Conservation (phyloP, 2,113 vertebrate species). For the Bos indicus region DNA sequence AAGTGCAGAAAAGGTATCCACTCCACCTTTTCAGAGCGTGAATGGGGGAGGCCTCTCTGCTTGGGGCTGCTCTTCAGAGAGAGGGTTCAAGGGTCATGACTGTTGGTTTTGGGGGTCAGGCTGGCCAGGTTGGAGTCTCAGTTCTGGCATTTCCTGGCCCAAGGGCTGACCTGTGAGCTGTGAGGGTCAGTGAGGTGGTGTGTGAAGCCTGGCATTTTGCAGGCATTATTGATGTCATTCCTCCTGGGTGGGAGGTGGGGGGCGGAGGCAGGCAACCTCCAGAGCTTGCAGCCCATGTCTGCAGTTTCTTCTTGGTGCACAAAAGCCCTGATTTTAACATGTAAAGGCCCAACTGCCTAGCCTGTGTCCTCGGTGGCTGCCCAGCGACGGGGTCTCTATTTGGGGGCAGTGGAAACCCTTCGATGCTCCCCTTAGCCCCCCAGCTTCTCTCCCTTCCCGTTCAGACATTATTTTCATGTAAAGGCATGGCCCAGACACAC, state of each 20-base stretch:
- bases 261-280: neutral
- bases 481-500: neutral
- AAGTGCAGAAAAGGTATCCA: neutral
- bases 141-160: neutral
- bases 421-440: neutral
- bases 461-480: slow-evolving; percentile 3
- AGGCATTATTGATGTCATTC: neutral
- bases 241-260: rapidly evolving
- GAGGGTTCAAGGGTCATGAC: neutral
- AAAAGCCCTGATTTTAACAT: neutral
- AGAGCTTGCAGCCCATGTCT: neutral
- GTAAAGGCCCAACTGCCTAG: neutral
- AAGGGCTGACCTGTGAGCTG: neutral
- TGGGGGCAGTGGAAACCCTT: neutral
- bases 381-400: neutral
- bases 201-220: neutral
- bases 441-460: neutral
- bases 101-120: neutral
- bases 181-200: neutral
- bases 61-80: neutral
- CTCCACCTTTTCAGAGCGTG: neutral
- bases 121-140: neutral
- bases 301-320: neutral
- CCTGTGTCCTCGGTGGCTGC: neutral
- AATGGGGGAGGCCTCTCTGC: neutral